Base-by-base conservation (phyloP, 2,113 vertebrate genomes). In the Istiophorus platypterus region DNA sequence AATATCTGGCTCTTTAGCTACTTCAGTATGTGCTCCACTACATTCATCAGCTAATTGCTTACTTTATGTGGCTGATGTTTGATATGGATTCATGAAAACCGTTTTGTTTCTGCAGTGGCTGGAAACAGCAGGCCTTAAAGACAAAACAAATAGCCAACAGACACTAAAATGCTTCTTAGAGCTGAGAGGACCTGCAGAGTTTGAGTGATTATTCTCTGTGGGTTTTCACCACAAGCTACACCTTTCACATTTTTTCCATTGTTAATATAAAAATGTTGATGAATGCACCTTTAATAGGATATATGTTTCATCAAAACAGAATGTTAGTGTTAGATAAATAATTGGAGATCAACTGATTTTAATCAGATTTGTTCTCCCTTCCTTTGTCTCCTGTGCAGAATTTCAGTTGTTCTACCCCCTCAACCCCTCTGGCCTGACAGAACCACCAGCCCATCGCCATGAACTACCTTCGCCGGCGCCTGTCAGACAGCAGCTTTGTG, bases 401-500 rank as follows among this genome's bases (percentile, higher is more conserved):
- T 56, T 84, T 64, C 31, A 77, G 49, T 1, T 12, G 34, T 73
- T 84, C 52, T 76, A 58, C 68, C 42, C 59, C 75, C 52, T 79
- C 57, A 65, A 70, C 37, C 52, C 72, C 65, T 67, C 49, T 78
- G 83, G 82, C 91, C 88, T 91, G 90, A 92, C 76, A 22, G 81
- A 87, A 81, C 76, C 88, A 87, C 87, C 90, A 88, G 88, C 86
- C 61, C 79, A 27, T 67, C 85, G 84, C 76, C 79, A 99, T 99
- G 97, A 99, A 99, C 95, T 99, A 99, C 95, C 97, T 99, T 84
- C 95, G 98, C 61, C 94, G 98, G 20, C 97, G 98, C 65, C 96
- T 99, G 15, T 99, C 98, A 0, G 98, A 99, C 94, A 99, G 98
- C 76, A 99, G 98, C 90, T 99, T 99, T 0, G 97, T 99, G 89